Evolutionary conservation across 2,797 vertebrate species (phyloP), one percentile per base, ranked within the genome.

Genomic region (Hylomyscus alleni): DNA sequence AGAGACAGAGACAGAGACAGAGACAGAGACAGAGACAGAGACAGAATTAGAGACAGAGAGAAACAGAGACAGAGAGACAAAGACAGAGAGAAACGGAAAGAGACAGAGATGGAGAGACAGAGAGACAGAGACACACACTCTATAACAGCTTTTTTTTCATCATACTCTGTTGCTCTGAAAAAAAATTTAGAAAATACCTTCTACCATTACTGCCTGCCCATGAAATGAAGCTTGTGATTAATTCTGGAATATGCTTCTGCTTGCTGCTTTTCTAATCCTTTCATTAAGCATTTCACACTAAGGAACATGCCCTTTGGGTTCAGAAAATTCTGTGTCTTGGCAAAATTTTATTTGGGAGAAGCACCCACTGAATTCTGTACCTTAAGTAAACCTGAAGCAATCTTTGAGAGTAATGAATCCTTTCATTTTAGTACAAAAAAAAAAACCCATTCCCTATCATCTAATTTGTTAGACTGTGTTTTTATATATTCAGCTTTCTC

Each of bases 351-450:
- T 90, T 89, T 84, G 44, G 20, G 56, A 77, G 56, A 89, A 56
- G 44, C 3, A 88, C 2, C 3, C 34, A 56, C 19, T 93, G 37
- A 96, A 93, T 91, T 83, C 52, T 67, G 54, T 97, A 69, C 73
- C 85, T 95, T 24, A 94, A 69, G 44, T 86, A 91, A 95, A 86
- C 44, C 50, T 90, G 93, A 88, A 94, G 19, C 89, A n/a, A 44
- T 84, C 24, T 96, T 95, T 24, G 85, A 90, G 47, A 91, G 58
- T 22, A 86, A 89, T 73, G 94, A 60, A 54, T 94, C 0, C 73
- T 95, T 96, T 97, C 67, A 95, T 94, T 96, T 96, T 22, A 75
- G 69, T 37, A 73, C n/a, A 84, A 76, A 80, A 80, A 65, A 76
- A n/a, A n/a, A n/a, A n/a, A n/a, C n/a, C 76, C 24, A 89, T 37